Evolutionary conservation across 2,113 vertebrate species (phyloP).

Genomic region (Origma solitaria): DNA sequence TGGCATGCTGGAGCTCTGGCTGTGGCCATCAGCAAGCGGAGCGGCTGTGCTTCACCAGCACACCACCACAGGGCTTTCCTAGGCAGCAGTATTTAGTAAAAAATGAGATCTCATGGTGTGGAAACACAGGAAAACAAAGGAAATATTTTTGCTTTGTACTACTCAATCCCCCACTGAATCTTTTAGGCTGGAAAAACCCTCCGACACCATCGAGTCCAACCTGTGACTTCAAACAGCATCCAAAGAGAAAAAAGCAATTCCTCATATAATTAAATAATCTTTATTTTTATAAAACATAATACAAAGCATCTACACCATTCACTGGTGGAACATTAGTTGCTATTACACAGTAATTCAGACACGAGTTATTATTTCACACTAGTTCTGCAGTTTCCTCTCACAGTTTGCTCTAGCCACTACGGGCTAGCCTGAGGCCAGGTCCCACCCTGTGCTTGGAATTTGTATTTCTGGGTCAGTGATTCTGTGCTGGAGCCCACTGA

Average conservation of each 20-base stretch:
- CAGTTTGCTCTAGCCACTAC: background rate
- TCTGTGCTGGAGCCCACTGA: background rate
- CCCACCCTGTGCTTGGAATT: background rate
- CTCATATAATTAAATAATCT: slow-evolving; percentile 47
- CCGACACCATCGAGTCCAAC: background rate
- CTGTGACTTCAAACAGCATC: background rate
- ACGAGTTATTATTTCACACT: slow-evolving; percentile 43
- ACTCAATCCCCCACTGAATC: background rate
- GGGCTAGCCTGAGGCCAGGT: background rate
- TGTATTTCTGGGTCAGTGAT: background rate
- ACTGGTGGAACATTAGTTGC: slow-evolving; percentile 61
- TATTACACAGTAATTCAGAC: slow-evolving; percentile 74
- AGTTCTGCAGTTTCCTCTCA: background rate
- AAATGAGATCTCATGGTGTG: background rate
- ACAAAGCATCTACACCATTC: slow-evolving; percentile 71
- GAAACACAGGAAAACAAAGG: background rate
- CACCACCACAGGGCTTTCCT: background rate
- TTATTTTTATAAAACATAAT: slow-evolving; percentile 75
- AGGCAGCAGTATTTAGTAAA: background rate
- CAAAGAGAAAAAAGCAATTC: background rate
- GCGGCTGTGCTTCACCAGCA: background rate
- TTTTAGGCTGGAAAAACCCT: background rate
- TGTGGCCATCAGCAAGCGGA: background rate
- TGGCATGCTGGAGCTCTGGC: background rate
- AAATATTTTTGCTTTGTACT: background rate